phyloP scores from a whole-genome alignment of 2,113 vertebrate species.

The Hucho hucho region DNA sequence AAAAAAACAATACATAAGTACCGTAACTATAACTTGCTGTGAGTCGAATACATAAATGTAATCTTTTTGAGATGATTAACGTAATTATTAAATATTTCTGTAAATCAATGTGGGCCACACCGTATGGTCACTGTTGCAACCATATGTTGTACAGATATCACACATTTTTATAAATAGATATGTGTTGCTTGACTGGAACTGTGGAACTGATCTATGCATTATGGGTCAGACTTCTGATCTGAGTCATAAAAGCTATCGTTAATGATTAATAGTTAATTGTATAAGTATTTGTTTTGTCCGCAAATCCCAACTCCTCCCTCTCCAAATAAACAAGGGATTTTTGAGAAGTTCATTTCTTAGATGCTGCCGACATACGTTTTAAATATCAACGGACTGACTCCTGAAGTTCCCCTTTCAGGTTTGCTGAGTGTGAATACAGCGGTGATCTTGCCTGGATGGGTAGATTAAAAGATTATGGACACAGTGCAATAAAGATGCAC shows the following conservation, averaged over 20 bases:
- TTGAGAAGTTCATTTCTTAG: slow-evolving; percentile 70
- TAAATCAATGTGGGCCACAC: neutral
- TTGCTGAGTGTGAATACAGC: slow-evolving; percentile 30
- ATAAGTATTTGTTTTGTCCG: slow-evolving; percentile 7
- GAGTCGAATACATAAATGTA: neutral
- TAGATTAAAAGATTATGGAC: slow-evolving; percentile 41
- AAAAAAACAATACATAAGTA: too few relatives aligned
- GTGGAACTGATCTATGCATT: too few relatives aligned
- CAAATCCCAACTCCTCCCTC: slow-evolving; percentile 19
- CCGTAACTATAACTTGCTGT: neutral
- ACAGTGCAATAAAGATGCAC: slow-evolving; percentile 34
- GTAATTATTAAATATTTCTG: too few relatives aligned
- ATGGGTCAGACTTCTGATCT: too few relatives aligned
- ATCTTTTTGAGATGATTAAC: neutral
- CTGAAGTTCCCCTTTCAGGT: slow-evolving; percentile 76
- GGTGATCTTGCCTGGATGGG: slow-evolving; percentile 26
- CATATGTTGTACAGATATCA: too few relatives aligned
- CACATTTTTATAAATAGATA: too few relatives aligned
- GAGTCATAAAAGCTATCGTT: too few relatives aligned
- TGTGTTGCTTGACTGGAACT: too few relatives aligned
- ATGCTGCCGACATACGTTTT: slow-evolving; percentile 62
- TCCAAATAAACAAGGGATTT: slow-evolving; percentile 60
- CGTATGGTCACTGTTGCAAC: neutral
- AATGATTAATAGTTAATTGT: neutral
- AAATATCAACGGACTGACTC: slow-evolving; percentile 78